Evolutionary conservation across 2,113 vertebrate genomes (phyloP), one percentile per base, ranked within the genome.

Genomic region (Sinocyclocheilus grahami): DNA sequence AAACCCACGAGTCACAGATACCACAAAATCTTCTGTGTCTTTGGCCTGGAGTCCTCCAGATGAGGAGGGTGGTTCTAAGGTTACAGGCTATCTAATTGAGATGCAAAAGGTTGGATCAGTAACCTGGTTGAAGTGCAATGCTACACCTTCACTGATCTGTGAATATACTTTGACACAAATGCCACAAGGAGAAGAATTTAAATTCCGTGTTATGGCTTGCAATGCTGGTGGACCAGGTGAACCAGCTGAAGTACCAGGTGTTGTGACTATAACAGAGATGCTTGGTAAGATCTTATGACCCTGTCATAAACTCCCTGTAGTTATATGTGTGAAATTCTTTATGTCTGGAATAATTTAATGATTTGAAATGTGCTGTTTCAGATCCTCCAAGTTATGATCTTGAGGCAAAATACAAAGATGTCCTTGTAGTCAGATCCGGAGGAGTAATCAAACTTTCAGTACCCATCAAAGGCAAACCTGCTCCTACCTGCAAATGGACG

Each of bases 91-190:
- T 91, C 94, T 99, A 87, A 99, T 99, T 90, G 97, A 99, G 93
- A 99, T 99, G 98, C 98, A 99, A 91, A 99, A 98, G 91, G 94
- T 94, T 69, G 97, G 97, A 90, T 96, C 96, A 67, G 89, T 95
- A 91, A 94, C 97, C 93, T 99, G 98, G 98, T 96, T 96, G 76
- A 99, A 99, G 92, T 99, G 98, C 91, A 99, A 99, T 87, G 97
- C 97, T 58, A 99, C 98, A 0, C 98, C 98, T 11, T 98, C 97
- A 84, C 96, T 99, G 89, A 99, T 99, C 92, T 98, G 97, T 85
- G 98, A 99, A 92, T 99, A 99, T 85, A 99, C 98, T 0, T 92
- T 99, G 91, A 99, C 98, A 84, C 96, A 96, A 78, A 96, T 99
- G 90, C 97, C 97, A 62, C 97, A 99, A 93, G 97, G 97, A 0